phyloP scores from a whole-genome alignment of 2,113 vertebrate genomes.

The Vulpes vulpes region DNA sequence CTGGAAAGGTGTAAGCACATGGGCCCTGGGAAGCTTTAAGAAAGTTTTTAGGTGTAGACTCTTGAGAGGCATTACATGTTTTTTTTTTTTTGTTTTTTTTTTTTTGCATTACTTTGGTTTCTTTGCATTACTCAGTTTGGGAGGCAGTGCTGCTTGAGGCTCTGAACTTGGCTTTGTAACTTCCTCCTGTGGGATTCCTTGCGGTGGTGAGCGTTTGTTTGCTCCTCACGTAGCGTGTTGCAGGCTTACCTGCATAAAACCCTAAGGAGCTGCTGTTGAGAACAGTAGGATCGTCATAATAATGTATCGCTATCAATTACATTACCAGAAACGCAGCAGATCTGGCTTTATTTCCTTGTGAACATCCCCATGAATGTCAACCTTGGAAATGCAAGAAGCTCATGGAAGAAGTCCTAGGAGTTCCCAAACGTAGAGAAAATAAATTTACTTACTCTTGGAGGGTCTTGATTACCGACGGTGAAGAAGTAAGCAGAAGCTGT shows the following conservation, averaged over 20 bases:
- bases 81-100: too few relatives aligned
- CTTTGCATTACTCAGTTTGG: neutral
- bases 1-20: neutral
- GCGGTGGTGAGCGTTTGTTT: neutral
- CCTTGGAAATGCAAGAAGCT: neutral
- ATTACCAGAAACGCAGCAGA: neutral
- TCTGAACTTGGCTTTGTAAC: constrained; percentile 15
- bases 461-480: neutral
- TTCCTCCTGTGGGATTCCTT: constrained; percentile 11
- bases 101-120: too few relatives aligned
- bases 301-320: neutral
- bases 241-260: neutral
- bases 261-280: constrained; percentile 1
- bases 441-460: neutral
- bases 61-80: neutral
- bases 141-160: neutral
- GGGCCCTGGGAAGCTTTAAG: neutral
- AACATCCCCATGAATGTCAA: neutral
- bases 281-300: neutral
- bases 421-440: neutral
- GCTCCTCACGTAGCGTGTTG: neutral
- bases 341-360: neutral
- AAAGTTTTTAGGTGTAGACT: neutral
- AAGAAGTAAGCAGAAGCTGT: constrained; percentile 11
- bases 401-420: neutral